phyloP scores from a whole-genome alignment of 2,888 invertebrate species.

The Bellardia bayeri region DNA sequence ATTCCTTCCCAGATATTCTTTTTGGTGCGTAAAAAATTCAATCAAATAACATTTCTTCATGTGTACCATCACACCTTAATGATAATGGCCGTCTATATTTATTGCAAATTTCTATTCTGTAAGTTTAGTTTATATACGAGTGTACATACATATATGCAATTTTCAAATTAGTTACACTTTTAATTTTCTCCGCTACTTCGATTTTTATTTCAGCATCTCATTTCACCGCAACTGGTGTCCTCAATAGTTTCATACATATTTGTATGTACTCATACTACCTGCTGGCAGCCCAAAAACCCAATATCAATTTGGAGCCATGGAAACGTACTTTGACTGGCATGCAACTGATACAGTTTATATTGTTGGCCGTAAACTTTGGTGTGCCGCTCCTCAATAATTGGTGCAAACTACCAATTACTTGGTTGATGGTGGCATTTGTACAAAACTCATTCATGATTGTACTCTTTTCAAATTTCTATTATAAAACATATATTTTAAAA shows the following conservation, averaged over 20 bases:
- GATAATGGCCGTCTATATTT: constrained; percentile 88
- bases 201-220: constrained; percentile 86
- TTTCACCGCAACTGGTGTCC: constrained; percentile 87
- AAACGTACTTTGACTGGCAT: constrained; percentile 92
- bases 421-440: constrained; percentile 56
- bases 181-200: neutral
- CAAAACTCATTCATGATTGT: constrained; percentile 77
- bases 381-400: constrained; percentile 74
- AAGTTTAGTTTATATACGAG: constrained; percentile 73
- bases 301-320: constrained; percentile 88
- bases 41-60: constrained; percentile 91
- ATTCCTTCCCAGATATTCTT: constrained; percentile 86
- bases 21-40: constrained; percentile 90
- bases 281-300: constrained; percentile 87
- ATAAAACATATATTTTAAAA: constrained; percentile 74
- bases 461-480: constrained; percentile 78
- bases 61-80: constrained; percentile 93
- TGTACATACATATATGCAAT: neutral
- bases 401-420: constrained; percentile 64
- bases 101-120: constrained; percentile 85
- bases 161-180: neutral
- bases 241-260: constrained; percentile 91
- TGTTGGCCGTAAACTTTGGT: constrained; percentile 86
- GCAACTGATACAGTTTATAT: constrained; percentile 90
- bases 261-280: constrained; percentile 92